Percentiles rank a stretch among this genome's conserved stretches.
Conservation (phyloP, 2,888 invertebrate species). For the Drosophila prolongata region DNA sequence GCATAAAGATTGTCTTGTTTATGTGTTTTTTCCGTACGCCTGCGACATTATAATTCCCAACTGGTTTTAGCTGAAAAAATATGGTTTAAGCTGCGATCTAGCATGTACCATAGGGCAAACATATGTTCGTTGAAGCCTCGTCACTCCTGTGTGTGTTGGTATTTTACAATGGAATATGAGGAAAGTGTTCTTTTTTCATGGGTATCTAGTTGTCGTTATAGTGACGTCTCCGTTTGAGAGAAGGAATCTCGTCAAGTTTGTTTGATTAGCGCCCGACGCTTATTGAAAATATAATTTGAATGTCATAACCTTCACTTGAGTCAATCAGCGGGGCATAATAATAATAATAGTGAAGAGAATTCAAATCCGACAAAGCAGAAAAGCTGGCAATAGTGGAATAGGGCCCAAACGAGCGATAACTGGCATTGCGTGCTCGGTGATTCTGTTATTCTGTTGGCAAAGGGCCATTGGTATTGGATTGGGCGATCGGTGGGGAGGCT, state of each 20-base stretch:
- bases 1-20: too few relatives aligned
- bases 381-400: not conserved
- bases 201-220: slow-evolving; percentile 3
- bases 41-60: too few relatives aligned
- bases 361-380: slow-evolving; percentile 8
- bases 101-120: too few relatives aligned
- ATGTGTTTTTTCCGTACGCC: too few relatives aligned
- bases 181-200: not conserved
- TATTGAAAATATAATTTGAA: slow-evolving; percentile 78
- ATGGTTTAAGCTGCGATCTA: too few relatives aligned
- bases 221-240: slow-evolving; percentile 2
- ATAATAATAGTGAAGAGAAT: slow-evolving; percentile 23
- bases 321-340: slow-evolving; percentile 51
- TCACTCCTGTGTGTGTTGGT: too few relatives aligned
- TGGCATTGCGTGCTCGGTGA: slow-evolving; percentile 31
- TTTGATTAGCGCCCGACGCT: slow-evolving; percentile 45
- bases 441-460: slow-evolving; percentile 15
- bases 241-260: slow-evolving; percentile 54
- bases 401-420: slow-evolving; percentile 8
- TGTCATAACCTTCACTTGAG: slow-evolving; percentile 71
- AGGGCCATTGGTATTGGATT: slow-evolving; percentile 5
- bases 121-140: too few relatives aligned
- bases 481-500: slow-evolving; percentile 3
- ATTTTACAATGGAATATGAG: too few relatives aligned
- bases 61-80: too few relatives aligned